Evolutionary conservation across 2,888 invertebrate genomes (phyloP).

Genomic region (Cryptophagus acutangulus): DNA sequence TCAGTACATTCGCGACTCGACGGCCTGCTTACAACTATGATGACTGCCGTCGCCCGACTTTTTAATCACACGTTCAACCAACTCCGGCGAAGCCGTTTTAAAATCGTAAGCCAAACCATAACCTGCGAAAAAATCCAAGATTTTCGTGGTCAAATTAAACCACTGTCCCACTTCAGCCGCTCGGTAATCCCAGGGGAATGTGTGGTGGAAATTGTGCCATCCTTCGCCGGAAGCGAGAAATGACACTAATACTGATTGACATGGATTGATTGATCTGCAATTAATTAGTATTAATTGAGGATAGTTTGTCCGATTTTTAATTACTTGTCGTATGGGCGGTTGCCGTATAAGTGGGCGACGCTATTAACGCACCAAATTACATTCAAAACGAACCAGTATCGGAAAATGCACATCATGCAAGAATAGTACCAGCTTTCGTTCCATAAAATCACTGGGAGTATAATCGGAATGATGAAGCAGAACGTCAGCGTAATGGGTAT

Average conservation of each 20-base stretch:
- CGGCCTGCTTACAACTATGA: too few relatives aligned
- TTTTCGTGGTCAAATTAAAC: slow-evolving; percentile 63
- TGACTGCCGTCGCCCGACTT: slow-evolving; percentile 51
- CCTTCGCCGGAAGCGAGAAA: slow-evolving; percentile 76
- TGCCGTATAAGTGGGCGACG: slow-evolving; percentile 86
- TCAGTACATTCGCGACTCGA: too few relatives aligned
- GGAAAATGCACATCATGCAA: slow-evolving; percentile 14
- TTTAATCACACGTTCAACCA: slow-evolving; percentile 51
- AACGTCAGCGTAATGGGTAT: slow-evolving; percentile 51
- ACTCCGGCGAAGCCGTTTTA: slow-evolving; percentile 58
- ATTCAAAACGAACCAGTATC: slow-evolving; percentile 73
- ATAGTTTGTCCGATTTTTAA: too few relatives aligned
- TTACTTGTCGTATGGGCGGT: slow-evolving; percentile 79
- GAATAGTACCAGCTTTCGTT: slow-evolving; percentile 49
- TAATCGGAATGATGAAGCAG: slow-evolving; percentile 55
- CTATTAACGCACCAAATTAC: slow-evolving; percentile 89
- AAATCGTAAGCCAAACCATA: slow-evolving; percentile 75
- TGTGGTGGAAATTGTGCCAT: slow-evolving; percentile 93
- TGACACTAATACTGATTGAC: slow-evolving; percentile 71
- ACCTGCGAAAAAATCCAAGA: slow-evolving; percentile 64
- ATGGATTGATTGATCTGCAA: slow-evolving; percentile 74
- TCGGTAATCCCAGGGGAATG: slow-evolving; percentile 92
- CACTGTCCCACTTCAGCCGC: slow-evolving; percentile 70
- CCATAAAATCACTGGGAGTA: slow-evolving; percentile 62
- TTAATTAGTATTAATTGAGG: neutral